A percentile compares a stretch with the other conserved stretches of the same genome.
phyloP scores from a whole-genome alignment of 2,888 invertebrate species.

The Electrophaes corylata region DNA sequence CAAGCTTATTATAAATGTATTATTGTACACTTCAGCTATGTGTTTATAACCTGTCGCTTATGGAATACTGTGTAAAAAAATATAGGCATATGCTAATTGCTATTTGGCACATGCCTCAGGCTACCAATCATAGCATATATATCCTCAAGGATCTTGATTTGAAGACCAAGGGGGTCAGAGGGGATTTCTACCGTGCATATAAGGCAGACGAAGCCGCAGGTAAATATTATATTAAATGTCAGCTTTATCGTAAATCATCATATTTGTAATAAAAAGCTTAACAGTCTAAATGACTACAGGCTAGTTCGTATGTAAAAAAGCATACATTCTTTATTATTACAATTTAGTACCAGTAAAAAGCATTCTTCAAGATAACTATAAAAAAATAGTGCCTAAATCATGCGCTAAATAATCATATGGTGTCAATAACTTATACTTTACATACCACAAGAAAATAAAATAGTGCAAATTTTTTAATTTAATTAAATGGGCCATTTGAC shows the following conservation, averaged over 20 bases:
- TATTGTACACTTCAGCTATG: no score
- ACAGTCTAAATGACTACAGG: not conserved
- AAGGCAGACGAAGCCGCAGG: not conserved
- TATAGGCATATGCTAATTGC: no score
- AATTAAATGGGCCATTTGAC: not conserved
- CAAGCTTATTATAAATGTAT: no score
- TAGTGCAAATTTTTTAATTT: constrained; percentile 3
- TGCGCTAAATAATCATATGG: constrained; percentile 1
- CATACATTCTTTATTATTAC: not conserved
- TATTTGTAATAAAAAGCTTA: not conserved
- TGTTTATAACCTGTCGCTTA: no score
- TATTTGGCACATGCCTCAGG: no score
- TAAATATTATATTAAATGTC: not conserved
- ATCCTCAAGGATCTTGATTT: no score
- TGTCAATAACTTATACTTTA: not conserved
- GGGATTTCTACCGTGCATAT: no score
- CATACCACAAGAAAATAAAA: constrained; percentile 13
- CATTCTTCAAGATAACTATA: not conserved
- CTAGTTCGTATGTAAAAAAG: not conserved
- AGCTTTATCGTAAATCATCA: not conserved
- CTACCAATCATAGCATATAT: no score
- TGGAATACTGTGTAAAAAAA: no score
- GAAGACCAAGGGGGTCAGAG: no score
- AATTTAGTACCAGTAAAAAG: constrained; percentile 8
- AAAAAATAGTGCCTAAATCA: constrained; percentile 4